phyloP scores from a whole-genome alignment of 2,888 invertebrate species.

The Nomada ferruginata region DNA sequence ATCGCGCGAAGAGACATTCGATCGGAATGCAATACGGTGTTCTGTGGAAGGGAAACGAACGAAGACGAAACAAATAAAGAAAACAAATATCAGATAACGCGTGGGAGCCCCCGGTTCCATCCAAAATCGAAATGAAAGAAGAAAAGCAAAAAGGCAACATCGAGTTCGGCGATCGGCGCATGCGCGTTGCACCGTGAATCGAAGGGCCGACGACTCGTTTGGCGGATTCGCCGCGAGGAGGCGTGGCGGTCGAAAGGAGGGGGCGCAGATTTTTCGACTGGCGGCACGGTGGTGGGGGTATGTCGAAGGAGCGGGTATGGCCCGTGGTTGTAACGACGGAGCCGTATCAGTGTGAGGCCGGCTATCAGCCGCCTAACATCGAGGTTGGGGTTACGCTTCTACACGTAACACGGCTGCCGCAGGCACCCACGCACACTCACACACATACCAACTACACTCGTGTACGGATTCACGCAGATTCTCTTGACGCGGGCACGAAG shows the following conservation, averaged over 20 bases:
- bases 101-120: neutral
- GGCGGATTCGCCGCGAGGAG: conserved; percentile 36
- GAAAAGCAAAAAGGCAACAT: neutral
- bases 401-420: conserved; percentile 70
- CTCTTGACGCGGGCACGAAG: conserved; percentile 38
- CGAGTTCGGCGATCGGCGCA: conserved; percentile 22
- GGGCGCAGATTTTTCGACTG: conserved; percentile 54
- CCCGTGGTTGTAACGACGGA: conserved; percentile 65
- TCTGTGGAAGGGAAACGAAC: neutral
- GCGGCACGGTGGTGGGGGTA: conserved; percentile 14
- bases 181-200: conserved; percentile 39
- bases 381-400: conserved; percentile 74
- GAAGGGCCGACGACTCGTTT: conserved; percentile 53
- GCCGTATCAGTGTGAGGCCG: conserved; percentile 82
- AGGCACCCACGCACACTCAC: conserved; percentile 48
- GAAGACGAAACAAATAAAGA: too few species aligned
- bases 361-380: conserved; percentile 83
- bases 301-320: conserved; percentile 61
- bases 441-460: conserved; percentile 46
- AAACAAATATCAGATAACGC: neutral
- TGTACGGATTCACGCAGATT: conserved; percentile 52
- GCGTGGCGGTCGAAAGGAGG: conserved; percentile 57
- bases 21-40: neutral
- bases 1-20: neutral
- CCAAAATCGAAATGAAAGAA: neutral